Evolutionary conservation across 2,113 vertebrate genomes (phyloP).

Genomic region (Phalacrocorax carbo): DNA sequence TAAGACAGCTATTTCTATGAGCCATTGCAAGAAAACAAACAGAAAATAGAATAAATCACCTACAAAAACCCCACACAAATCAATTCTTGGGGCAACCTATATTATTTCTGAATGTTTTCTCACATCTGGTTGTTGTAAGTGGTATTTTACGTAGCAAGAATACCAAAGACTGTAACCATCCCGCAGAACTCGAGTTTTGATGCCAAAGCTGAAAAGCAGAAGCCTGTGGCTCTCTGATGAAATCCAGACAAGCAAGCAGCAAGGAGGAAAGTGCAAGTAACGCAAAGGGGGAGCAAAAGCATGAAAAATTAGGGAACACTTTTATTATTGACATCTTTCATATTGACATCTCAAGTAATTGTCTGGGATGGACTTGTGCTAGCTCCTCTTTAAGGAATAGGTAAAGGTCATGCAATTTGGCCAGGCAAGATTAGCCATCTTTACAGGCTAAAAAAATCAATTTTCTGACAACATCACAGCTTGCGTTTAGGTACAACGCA

Average conservation of each 20-base stretch:
- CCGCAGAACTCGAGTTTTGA: neutral
- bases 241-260: neutral
- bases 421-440: slow-evolving; percentile 12
- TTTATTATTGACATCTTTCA: neutral
- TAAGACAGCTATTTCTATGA: slow-evolving; percentile 6
- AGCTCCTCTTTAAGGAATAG: neutral
- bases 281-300: neutral
- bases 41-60: neutral
- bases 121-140: neutral
- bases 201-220: neutral
- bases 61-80: neutral
- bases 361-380: neutral
- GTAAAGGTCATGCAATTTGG: slow-evolving; percentile 30
- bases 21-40: neutral
- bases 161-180: neutral
- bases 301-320: neutral
- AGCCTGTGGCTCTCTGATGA: neutral
- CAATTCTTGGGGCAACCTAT: neutral
- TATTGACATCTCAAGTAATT: slow-evolving; percentile 5
- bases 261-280: neutral
- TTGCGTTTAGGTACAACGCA: neutral
- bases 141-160: neutral
- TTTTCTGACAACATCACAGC: neutral
- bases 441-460: neutral
- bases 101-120: neutral